Base-by-base conservation (phyloP, 1,140 invertebrate genomes). In the Bemisia tabaci region DNA sequence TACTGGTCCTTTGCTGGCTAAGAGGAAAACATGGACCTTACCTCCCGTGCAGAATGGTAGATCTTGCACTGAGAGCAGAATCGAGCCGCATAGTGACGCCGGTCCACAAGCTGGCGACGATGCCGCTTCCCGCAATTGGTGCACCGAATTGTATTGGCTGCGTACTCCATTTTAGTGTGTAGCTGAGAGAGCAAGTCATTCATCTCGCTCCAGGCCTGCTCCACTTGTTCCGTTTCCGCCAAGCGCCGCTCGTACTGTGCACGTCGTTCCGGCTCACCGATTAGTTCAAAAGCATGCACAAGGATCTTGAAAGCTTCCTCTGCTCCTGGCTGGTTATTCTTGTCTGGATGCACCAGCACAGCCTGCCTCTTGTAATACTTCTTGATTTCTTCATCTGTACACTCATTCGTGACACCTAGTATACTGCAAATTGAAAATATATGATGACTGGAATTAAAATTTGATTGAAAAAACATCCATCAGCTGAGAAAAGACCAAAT, bases 241-340 rank as follows among this genome's bases (percentile, higher is more conserved):
- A 87, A 82, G 68, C 82, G 81, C 64, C 82, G 81, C 77, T 88
- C 87, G 77, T 90, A 91, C 26, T 84, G 82, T 74, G 87, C 84
- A 70, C 90, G 83, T 74, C 86, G 84, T 76, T 88, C 89, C 91
- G 93, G 89, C 80, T 94, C 91, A 21, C 93, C 93, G 72, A 97
- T 94, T 72, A 94, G 85, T 76, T 95, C 91, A 79, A 97, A 96
- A 25, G 94, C 93, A 75, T 94, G 89, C 69, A 93, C 91, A 69
- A 96, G 79, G 74, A 95, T 95, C 79, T 96, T 96, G 76, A 97
- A 97, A 26, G 93, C 93, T 79, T 97, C 94, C 76, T 96, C 94
- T 11, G 94, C 92, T 62, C 94, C 93, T 12, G 91, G 89, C 76
- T 94, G 90, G 74, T 88, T 89, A 79, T 96, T 96, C 80, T 97